Evolutionary conservation across 2,113 vertebrate species (phyloP).

Genomic region (Heloderma charlesbogerti): DNA sequence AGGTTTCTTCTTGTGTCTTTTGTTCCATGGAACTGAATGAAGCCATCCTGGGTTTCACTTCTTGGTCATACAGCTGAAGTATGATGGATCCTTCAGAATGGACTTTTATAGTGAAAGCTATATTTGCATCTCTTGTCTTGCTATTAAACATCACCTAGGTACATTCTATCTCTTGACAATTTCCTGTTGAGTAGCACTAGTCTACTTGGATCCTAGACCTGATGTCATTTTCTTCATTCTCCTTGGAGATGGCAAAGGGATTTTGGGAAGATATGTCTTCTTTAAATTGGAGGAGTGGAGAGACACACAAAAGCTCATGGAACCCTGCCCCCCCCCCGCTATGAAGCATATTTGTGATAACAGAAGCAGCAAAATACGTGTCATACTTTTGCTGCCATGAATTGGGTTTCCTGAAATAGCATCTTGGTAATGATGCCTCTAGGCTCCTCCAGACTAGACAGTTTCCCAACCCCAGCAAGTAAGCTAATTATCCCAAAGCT

Average conservation of each 20-base stretch:
- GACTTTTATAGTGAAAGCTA: too few relatives aligned
- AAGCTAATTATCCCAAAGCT: conserved; percentile 72
- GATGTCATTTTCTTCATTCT: too few relatives aligned
- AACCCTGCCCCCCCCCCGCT: too few relatives aligned
- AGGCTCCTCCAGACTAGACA: conserved; percentile 73
- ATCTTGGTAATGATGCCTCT: conserved; percentile 74
- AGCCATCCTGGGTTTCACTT: too few relatives aligned
- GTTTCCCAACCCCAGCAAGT: conserved; percentile 71
- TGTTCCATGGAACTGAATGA: too few relatives aligned
- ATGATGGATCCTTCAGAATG: too few relatives aligned
- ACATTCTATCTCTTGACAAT: too few relatives aligned
- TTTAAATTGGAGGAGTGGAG: fast-evolving
- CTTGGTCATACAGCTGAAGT: too few relatives aligned
- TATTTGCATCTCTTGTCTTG: too few relatives aligned
- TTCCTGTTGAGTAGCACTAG: background rate
- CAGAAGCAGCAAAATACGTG: conserved; percentile 75
- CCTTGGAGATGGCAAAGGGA: background rate
- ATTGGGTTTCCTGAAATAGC: conserved; percentile 73
- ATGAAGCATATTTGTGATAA: conserved; percentile 73
- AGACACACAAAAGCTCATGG: conserved; percentile 5
- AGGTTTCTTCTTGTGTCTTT: too few relatives aligned
- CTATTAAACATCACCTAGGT: too few relatives aligned
- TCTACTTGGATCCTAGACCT: background rate
- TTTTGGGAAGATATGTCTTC: background rate
- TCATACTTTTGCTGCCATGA: conserved; percentile 75